Base-by-base conservation (phyloP, 2,113 vertebrate genomes). In the Phodopus roborovskii region DNA sequence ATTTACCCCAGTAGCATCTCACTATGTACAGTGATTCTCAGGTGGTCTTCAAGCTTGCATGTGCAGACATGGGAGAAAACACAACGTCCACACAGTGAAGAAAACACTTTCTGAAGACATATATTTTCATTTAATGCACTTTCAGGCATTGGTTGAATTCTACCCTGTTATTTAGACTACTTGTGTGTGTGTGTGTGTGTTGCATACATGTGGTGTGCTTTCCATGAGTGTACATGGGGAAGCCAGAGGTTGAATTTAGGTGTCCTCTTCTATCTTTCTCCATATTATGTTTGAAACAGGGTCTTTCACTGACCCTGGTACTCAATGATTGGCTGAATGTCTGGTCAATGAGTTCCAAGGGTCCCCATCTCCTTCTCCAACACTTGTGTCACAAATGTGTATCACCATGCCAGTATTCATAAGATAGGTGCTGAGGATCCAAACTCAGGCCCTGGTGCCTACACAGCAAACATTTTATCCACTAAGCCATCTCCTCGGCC, bases 41-140 rank as follows among this genome's bases (percentile, higher is more conserved):
- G 56, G 33, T 22, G 53, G 15, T 30, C 36, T 5, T 62, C 42
- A 26, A 48, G 20, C 48, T 16, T 36, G 75, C 20, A 56, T 22
- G 13, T 36, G n/a, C 19, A 19, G 62, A 58, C 11, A 66, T 26
- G 5, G 22, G 15, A 74, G 4, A 66, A 60, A n/a, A 64, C 7
- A 95, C 2, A 36, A 53, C 42, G 26, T 1, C 64, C 33, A 64
- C 48, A 62, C 13, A 42, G 24, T 48, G 42, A 24, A 62, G 56
- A 75, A 90, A 90, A 92, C 84, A 50, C 68, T 84, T 82, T 66
- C 77, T 22, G 26, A 53, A 74, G 22, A 79, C 22, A 92, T 90
- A 1, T 64, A 79, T 81, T 68, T 79, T 70, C n/a, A 50, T 50
- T 45, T 66, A 95, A 92, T 28, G 91, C 13, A 88, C 7, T 42